Evolutionary conservation across 2,113 vertebrate species (phyloP).

Genomic region (Panthera uncia): DNA sequence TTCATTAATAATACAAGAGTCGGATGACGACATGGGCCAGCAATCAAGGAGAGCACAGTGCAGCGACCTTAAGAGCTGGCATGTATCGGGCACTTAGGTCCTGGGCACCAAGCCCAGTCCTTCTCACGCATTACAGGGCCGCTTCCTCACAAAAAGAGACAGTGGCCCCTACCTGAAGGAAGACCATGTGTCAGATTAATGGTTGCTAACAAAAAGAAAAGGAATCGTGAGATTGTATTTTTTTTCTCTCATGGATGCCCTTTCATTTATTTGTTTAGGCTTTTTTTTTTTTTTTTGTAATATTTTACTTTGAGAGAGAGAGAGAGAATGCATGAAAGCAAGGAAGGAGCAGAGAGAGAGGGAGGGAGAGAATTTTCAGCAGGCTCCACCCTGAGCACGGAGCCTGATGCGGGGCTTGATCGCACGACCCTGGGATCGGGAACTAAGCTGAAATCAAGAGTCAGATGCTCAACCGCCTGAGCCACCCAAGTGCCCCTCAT

Average conservation of each 20-base stretch:
- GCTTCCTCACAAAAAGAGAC: background rate
- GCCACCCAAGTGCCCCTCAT: too few relatives aligned
- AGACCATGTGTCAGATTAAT: fast-evolving
- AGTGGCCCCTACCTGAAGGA: fast-evolving
- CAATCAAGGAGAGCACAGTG: fast-evolving
- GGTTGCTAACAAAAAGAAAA: background rate
- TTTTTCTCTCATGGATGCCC: background rate
- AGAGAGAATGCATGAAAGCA: too few relatives aligned
- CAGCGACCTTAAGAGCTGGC: fast-evolving
- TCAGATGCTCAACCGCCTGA: too few relatives aligned
- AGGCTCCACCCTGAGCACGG: too few relatives aligned
- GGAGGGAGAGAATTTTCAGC: too few relatives aligned
- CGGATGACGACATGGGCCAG: background rate
- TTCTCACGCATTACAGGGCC: background rate
- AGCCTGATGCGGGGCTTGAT: too few relatives aligned
- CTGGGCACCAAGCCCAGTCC: background rate
- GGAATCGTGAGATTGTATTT: background rate
- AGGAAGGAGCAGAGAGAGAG: too few relatives aligned
- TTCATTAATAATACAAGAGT: background rate
- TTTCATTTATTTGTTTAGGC: too few relatives aligned
- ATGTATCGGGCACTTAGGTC: fast-evolving
- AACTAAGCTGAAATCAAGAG: too few relatives aligned
- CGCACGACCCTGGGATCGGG: too few relatives aligned
- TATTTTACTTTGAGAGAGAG: too few relatives aligned
- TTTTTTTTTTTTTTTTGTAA: too few relatives aligned